Evolutionary conservation across 2,797 vertebrate species (phyloP).

Genomic region (Graptemys geographica): DNA sequence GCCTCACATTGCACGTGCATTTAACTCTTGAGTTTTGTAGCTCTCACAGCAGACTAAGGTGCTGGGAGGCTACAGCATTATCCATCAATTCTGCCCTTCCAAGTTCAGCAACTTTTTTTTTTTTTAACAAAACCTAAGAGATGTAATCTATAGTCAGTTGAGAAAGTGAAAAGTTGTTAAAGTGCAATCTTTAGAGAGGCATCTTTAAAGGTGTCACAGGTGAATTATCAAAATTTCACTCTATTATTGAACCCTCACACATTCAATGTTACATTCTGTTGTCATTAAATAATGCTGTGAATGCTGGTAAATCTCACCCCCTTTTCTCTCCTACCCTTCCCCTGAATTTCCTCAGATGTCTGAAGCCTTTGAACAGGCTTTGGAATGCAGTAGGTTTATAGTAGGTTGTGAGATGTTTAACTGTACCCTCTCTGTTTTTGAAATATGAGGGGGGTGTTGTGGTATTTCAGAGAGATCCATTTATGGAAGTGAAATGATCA

Average conservation of each 20-base stretch:
- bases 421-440: neutral
- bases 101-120: neutral
- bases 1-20: constrained; percentile 50
- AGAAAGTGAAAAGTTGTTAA: too few relatives aligned
- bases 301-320: neutral
- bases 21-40: neutral
- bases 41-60: neutral
- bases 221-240: neutral
- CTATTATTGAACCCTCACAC: neutral
- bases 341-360: neutral
- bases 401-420: constrained; percentile 37
- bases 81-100: neutral
- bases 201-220: neutral
- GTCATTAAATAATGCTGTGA: neutral
- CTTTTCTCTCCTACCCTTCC: neutral
- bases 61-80: neutral
- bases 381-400: constrained; percentile 46
- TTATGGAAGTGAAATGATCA: constrained; percentile 3
- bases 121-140: too few relatives aligned
- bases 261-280: neutral
- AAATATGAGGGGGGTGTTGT: neutral
- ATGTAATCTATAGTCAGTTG: too few relatives aligned
- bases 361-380: neutral
- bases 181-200: neutral
- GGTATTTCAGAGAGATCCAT: neutral